phyloP scores from a whole-genome alignment of 2,113 vertebrate species.

The Anhinga rufa region DNA sequence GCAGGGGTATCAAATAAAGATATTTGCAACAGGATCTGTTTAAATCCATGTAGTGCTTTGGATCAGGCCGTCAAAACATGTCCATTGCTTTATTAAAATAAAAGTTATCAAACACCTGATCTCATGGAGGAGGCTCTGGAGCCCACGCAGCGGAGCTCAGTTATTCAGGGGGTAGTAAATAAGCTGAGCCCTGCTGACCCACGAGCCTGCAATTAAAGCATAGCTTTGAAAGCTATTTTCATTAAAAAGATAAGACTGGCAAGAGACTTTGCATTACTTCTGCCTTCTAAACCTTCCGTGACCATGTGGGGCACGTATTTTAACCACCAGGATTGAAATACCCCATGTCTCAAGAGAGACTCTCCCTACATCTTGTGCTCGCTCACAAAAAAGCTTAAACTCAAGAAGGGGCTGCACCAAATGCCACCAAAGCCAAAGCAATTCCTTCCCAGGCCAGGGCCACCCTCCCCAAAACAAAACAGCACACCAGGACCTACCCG shows the following conservation, averaged over 20 bases:
- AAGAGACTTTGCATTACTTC: background rate
- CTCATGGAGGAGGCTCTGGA: background rate
- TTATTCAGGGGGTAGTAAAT: fast-evolving
- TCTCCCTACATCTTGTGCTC: fast-evolving
- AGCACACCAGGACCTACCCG: background rate
- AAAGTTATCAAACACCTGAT: background rate
- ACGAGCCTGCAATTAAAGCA: fast-evolving
- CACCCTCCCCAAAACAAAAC: background rate
- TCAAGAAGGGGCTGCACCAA: background rate
- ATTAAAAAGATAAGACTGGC: background rate
- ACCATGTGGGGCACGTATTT: fast-evolving
- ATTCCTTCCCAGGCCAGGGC: background rate
- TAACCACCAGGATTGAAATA: background rate
- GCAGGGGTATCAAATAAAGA: constrained; percentile 37
- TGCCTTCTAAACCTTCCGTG: background rate
- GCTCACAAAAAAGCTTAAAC: too few species aligned
- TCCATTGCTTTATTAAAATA: constrained; percentile 9
- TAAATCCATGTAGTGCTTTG: background rate
- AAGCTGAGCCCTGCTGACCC: background rate
- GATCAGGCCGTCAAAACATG: background rate
- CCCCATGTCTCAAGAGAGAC: fast-evolving
- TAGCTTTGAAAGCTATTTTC: background rate
- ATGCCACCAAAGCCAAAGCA: background rate
- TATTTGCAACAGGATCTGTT: constrained; percentile 2
- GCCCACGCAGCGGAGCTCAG: background rate